phyloP scores from a whole-genome alignment of 2,797 vertebrate genomes.

The Dryobates pubescens region DNA sequence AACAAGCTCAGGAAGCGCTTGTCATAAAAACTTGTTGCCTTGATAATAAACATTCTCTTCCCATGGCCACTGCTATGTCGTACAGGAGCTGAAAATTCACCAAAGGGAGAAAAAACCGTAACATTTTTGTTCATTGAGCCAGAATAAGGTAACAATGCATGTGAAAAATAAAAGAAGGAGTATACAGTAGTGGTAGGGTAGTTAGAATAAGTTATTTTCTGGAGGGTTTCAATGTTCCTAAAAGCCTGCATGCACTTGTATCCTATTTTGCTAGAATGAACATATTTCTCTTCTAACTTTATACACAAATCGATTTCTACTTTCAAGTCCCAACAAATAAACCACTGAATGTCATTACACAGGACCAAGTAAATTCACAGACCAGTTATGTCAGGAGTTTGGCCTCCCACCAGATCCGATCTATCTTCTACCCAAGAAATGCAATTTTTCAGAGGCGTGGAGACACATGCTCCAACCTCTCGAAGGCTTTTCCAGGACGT shows the following conservation, averaged over 20 bases:
- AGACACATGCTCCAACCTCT: fast-evolving
- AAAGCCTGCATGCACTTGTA: neutral
- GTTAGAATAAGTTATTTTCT: neutral
- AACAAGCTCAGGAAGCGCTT: constrained; percentile 85
- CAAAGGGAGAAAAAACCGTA: neutral
- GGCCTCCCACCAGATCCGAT: fast-evolving
- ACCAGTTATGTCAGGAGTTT: fast-evolving
- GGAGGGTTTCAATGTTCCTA: neutral
- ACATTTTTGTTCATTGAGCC: neutral
- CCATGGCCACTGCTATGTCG: constrained; percentile 84
- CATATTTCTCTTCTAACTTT: fast-evolving
- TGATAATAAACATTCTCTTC: constrained; percentile 90
- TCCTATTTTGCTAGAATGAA: neutral
- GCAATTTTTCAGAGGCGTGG: fast-evolving
- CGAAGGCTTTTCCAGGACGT: fast-evolving
- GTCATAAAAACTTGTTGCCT: constrained; percentile 87
- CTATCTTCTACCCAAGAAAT: fast-evolving
- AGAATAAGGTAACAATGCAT: neutral
- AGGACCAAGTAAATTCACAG: neutral
- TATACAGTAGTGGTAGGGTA: fast-evolving
- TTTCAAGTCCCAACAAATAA: neutral
- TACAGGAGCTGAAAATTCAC: constrained; percentile 82
- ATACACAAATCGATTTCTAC: fast-evolving
- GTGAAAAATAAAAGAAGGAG: fast-evolving
- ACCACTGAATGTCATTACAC: fast-evolving